phyloP scores from a whole-genome alignment of 2,888 invertebrate species.

The Acronicta aceris region DNA sequence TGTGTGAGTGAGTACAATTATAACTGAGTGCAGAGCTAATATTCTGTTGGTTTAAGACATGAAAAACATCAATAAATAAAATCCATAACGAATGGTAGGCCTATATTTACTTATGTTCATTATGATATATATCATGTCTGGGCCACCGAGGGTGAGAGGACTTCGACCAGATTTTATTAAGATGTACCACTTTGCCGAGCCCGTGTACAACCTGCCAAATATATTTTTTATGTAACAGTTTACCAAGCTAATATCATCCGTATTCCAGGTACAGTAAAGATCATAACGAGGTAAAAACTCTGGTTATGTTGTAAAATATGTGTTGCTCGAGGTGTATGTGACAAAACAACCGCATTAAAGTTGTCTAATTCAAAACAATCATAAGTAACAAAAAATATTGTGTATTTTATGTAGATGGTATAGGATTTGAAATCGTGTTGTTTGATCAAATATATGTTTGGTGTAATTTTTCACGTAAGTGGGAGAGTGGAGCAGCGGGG shows the following conservation, averaged over 20 bases:
- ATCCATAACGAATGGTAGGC: constrained; percentile 65
- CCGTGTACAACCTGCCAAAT: constrained; percentile 57
- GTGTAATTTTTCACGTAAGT: constrained; percentile 82
- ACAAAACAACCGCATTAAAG: constrained; percentile 58
- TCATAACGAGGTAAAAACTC: constrained; percentile 27
- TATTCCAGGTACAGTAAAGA: constrained; percentile 40
- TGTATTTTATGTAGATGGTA: constrained; percentile 40
- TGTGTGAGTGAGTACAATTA: too few relatives aligned
- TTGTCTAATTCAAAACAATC: constrained; percentile 30
- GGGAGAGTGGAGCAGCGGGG: constrained; percentile 74
- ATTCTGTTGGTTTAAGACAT: constrained; percentile 14
- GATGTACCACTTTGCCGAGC: constrained; percentile 63
- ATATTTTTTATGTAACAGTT: constrained; percentile 18
- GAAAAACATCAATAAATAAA: constrained; percentile 49
- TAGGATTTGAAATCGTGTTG: constrained; percentile 39
- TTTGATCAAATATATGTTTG: constrained; percentile 38
- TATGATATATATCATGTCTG: constrained; percentile 68
- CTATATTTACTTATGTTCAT: constrained; percentile 71
- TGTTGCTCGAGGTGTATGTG: constrained; percentile 48
- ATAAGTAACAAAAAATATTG: constrained; percentile 28
- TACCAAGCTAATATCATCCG: constrained; percentile 31
- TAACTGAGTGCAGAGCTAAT: constrained; percentile 20
- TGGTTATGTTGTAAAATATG: constrained; percentile 32
- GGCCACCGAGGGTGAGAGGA: constrained; percentile 69
- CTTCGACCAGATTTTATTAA: constrained; percentile 70